Conservation (phyloP, 1,140 invertebrate species). For the Pogonus chalceus region DNA sequence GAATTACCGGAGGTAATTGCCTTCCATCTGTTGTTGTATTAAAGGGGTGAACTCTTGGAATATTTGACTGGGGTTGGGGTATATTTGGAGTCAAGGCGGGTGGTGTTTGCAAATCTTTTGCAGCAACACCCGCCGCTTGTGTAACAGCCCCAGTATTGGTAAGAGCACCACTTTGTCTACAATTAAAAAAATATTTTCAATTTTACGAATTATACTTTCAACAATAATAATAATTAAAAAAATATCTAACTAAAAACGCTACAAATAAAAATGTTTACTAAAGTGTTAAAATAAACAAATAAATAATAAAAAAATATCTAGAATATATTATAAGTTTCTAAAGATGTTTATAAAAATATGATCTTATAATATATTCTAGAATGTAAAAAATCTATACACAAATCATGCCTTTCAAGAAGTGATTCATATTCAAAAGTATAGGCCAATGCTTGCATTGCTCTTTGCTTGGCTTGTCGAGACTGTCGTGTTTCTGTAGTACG, state of each 20-base stretch:
- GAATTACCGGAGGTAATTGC: conserved; percentile 15
- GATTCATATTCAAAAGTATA: no score
- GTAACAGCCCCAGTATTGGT: conserved; percentile 18
- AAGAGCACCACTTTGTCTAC: conserved; percentile 27
- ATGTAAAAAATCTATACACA: no score
- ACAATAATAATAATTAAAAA: neutral
- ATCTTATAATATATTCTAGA: no score
- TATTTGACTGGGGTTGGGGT: conserved; percentile 29
- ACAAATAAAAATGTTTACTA: conserved; percentile 4
- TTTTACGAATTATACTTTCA: neutral
- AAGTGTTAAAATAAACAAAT: no score
- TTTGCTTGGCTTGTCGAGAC: no score
- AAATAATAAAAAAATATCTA: no score
- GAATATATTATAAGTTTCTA: no score
- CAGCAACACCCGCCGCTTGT: conserved; percentile 18
- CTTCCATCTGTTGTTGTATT: conserved; percentile 24
- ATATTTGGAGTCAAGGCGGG: conserved; percentile 16
- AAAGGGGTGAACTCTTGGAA: conserved; percentile 31
- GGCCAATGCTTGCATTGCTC: no score
- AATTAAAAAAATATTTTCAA: conserved; percentile 18
- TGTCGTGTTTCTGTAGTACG: no score
- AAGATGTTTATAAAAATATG: no score
- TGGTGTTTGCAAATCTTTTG: conserved; percentile 15
- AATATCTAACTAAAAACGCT: conserved; percentile 3
- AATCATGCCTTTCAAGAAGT: no score